phyloP scores from a whole-genome alignment of 2,888 invertebrate genomes.

The Malthinus seriepunctatus region DNA sequence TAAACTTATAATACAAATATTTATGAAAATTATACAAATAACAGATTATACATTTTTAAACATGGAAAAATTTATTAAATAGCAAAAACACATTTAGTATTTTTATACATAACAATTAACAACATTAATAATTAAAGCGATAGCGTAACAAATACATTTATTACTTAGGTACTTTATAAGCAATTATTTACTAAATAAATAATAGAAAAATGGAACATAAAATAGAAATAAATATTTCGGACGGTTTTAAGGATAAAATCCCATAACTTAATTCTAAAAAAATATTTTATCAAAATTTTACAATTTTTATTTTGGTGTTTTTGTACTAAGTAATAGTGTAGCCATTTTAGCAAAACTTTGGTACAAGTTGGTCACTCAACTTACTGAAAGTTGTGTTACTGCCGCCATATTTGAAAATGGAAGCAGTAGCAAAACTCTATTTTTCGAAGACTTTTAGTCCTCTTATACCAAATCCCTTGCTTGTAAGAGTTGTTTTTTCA shows the following conservation, averaged over 20 bases:
- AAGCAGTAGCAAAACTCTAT: too few species aligned
- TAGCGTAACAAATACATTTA: conserved; percentile 31
- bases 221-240: not conserved
- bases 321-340: too few species aligned
- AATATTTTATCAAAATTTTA: not conserved
- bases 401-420: too few species aligned
- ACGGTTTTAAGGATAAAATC: conserved; percentile 1
- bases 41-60: conserved; percentile 21
- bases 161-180: conserved; percentile 6
- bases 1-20: conserved; percentile 23
- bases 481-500: too few species aligned
- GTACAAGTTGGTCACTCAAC: too few species aligned
- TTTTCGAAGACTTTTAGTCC: too few species aligned
- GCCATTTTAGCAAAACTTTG: too few species aligned
- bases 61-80: conserved; percentile 26
- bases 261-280: not conserved
- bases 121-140: conserved; percentile 36
- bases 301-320: too few species aligned
- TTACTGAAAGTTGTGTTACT: too few species aligned
- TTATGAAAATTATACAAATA: conserved; percentile 14
- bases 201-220: conserved; percentile 4
- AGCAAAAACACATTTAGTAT: conserved; percentile 31
- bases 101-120: conserved; percentile 32
- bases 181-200: not conserved
- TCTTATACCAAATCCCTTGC: too few species aligned